Base-by-base conservation (phyloP, 2,797 vertebrate genomes). In the Pipistrellus kuhlii region DNA sequence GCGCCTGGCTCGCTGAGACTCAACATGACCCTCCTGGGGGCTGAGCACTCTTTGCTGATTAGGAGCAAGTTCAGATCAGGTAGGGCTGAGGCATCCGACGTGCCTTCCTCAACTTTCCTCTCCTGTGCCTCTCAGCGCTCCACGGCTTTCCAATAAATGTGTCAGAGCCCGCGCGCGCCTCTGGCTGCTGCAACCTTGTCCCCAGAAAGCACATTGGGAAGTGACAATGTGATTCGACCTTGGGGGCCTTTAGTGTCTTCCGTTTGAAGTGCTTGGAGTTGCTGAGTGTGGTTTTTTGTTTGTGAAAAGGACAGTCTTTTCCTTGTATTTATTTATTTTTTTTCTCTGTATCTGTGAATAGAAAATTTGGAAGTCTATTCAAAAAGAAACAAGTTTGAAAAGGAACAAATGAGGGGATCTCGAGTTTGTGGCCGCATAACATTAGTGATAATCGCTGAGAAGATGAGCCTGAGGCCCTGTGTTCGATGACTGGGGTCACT, bases 31-130 rank as follows among this genome's bases (percentile, higher is more conserved):
- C 99, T 99, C 95, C 98, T 99, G 98, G 99, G 99, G 98, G 99
- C 99, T 97, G 99, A 99, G 97, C 99, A 99, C 98, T 99, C 99
- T 96, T 98, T 99, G 98, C 98, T 99, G 98, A 99, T 99, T 98
- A 99, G 99, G 98, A 99, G 99, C 99, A 99, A 99, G 98, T 99
- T 99, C 98, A 99, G 99, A 99, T 99, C 99, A 99, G 99, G 99
- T 99, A 99, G 99, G 99, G 97, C 93, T 95, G 96, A 98, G 93
- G 71, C 97, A 66, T 30, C 95, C 91, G 93, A 94, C 93, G 83
- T 96, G 97, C 97, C 96, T 98, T 92, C 96, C 97, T 53, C 92
- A 97, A 94, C 97, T 98, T 98, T 97, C 97, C 82, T 98, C 89
- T 96, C 57, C 84, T 68, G 82, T 95, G 15, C 90, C 90, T 95